Evolutionary conservation across 2,113 vertebrate species (phyloP).

Genomic region (Pan troglodytes): NHGRI_mPanTro3-v2.1_pri NC_072410.2:111976001-111976500

Average conservation of each 20-base stretch:
- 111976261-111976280: neutral
- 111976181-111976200: too few species aligned
- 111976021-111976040: neutral
- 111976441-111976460: neutral
- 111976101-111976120: neutral
- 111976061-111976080: neutral
- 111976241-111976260: neutral
- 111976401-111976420: neutral
- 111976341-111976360: neutral
- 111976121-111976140: neutral
- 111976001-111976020: neutral
- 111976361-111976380: neutral
- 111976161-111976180: neutral
- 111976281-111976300: rapidly evolving
- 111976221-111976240: neutral
- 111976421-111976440: neutral
- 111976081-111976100: neutral
- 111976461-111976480: neutral
- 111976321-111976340: neutral
- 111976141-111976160: neutral
- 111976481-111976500: neutral
- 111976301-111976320: neutral
- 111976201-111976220: neutral
- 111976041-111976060: neutral
- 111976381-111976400: neutral